A percentile compares a stretch with the other conserved stretches of the same genome.
Evolutionary conservation across 2,888 invertebrate genomes (phyloP).

Genomic region (Zelleria hepariella): DNA sequence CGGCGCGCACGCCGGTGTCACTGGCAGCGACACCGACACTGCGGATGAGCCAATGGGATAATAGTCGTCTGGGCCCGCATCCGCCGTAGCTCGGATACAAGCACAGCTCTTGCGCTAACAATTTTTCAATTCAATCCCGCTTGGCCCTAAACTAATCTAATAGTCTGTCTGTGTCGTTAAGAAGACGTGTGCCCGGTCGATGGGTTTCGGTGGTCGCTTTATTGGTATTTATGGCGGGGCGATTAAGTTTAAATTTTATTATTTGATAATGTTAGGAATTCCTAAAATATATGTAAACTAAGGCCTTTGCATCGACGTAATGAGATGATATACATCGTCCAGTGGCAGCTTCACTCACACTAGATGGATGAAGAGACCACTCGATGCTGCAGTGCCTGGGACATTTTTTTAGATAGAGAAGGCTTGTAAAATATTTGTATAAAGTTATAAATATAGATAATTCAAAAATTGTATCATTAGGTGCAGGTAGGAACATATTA

Average conservation of each 20-base stretch:
- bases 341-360: too few species aligned
- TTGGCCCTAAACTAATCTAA: conserved; percentile 52
- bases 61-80: conserved; percentile 72
- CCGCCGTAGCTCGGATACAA: conserved; percentile 68
- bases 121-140: conserved; percentile 70
- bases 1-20: conserved; percentile 35
- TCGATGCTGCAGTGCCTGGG: too few species aligned
- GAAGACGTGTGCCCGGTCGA: conserved; percentile 70
- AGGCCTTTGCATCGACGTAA: too few species aligned
- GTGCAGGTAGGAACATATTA: too few species aligned
- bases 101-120: conserved; percentile 40
- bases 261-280: too few species aligned
- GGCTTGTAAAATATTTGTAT: too few species aligned
- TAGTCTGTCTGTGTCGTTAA: conserved; percentile 58
- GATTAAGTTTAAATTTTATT: background rate
- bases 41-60: conserved; percentile 72
- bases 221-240: conserved; percentile 64
- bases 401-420: too few species aligned
- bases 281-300: too few species aligned
- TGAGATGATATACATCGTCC: too few species aligned
- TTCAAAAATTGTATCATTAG: too few species aligned
- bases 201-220: conserved; percentile 65
- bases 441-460: too few species aligned
- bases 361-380: too few species aligned
- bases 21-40: conserved; percentile 50